Evolutionary conservation across 2,888 invertebrate species (phyloP).

Genomic region (Lasioglossum figueresi): DNA sequence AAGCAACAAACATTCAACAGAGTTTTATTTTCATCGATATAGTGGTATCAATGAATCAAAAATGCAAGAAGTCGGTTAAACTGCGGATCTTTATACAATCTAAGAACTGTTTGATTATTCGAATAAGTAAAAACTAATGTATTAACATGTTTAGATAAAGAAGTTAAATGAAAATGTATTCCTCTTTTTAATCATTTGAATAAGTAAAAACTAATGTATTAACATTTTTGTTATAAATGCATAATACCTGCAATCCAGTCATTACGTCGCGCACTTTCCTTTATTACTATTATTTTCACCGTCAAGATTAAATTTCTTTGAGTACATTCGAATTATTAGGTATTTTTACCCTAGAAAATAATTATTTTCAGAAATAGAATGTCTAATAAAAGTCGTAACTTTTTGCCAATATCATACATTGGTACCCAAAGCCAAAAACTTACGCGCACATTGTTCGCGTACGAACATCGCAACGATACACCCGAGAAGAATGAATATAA

Average conservation of each 20-base stretch:
- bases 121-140: neutral
- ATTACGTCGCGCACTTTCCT: too few species aligned
- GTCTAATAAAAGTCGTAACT: neutral
- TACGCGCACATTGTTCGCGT: conserved; percentile 24
- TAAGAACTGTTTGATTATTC: too few species aligned
- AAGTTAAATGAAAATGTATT: too few species aligned
- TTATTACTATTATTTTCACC: too few species aligned
- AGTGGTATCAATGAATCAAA: too few species aligned
- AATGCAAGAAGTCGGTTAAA: too few species aligned
- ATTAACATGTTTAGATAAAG: neutral
- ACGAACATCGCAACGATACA: conserved; percentile 54
- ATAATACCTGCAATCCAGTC: too few species aligned
- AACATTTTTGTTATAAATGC: neutral
- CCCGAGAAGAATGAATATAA: conserved; percentile 65
- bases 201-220: neutral
- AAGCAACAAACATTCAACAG: too few species aligned
- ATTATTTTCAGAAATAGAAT: neutral
- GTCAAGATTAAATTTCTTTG: too few species aligned
- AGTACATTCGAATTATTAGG: too few species aligned
- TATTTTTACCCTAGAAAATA: neutral
- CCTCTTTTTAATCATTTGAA: neutral
- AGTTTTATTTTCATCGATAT: too few species aligned
- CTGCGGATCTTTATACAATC: too few species aligned
- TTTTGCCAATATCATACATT: neutral
- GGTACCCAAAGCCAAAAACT: neutral